phyloP scores from a whole-genome alignment of 2,888 invertebrate genomes.

The Watsonalla binaria region DNA sequence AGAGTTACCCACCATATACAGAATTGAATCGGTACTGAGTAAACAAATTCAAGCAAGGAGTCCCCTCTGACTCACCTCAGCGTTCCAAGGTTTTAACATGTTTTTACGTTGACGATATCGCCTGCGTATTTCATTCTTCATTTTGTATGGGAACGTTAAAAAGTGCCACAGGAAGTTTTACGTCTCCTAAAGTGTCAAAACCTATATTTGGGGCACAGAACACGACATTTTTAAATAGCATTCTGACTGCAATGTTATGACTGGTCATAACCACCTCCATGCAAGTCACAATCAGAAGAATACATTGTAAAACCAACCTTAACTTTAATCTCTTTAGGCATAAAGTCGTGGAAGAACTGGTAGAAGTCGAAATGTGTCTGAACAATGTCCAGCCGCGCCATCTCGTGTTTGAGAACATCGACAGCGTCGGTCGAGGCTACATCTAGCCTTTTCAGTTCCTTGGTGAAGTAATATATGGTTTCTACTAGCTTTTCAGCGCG shows the following conservation, averaged over 20 bases:
- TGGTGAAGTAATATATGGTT: slow-evolving; percentile 46
- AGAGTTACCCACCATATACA: no score
- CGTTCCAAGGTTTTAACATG: no score
- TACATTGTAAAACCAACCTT: slow-evolving; percentile 39
- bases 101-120: no score
- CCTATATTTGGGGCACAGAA: no score
- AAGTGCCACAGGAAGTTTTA: no score
- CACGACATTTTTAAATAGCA: no score
- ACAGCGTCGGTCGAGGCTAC: slow-evolving; percentile 35
- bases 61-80: no score
- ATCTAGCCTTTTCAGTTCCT: slow-evolving; percentile 28
- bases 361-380: slow-evolving; percentile 64
- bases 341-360: slow-evolving; percentile 55
- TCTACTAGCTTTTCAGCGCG: slow-evolving; percentile 60
- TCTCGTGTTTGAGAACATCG: slow-evolving; percentile 45
- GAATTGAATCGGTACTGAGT: no score
- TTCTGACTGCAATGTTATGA: neutral
- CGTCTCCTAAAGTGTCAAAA: no score
- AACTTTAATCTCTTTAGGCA: slow-evolving; percentile 60
- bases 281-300: neutral
- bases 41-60: no score
- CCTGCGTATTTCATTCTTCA: no score
- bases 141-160: no score
- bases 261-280: neutral
- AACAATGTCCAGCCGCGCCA: slow-evolving; percentile 55